Conservation (phyloP, 2,797 vertebrate genomes). For the Trematomus bernacchii region DNA sequence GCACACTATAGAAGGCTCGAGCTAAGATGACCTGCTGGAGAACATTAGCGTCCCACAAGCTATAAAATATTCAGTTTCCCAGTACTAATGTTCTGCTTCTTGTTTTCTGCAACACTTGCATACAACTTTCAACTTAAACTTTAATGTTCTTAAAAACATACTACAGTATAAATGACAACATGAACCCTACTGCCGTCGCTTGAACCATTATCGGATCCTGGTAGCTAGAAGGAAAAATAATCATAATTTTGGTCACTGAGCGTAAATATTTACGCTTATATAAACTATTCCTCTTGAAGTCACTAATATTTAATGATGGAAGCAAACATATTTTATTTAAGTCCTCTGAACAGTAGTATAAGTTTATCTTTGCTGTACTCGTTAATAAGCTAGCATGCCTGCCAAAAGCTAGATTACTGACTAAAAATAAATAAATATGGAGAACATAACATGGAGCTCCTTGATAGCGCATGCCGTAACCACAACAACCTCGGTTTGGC, state of each 20-base stretch:
- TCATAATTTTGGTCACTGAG: no score
- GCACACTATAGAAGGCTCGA: neutral
- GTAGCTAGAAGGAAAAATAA: no score
- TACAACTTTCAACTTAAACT: no score
- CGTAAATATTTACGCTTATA: no score
- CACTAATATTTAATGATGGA: neutral
- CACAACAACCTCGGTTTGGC: no score
- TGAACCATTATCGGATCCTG: no score
- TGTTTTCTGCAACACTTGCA: neutral
- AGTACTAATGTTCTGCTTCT: neutral
- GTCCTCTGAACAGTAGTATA: neutral
- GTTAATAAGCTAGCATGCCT: neutral
- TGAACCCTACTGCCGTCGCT: no score
- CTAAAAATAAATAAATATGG: no score
- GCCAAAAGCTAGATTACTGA: neutral
- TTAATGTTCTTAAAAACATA: no score
- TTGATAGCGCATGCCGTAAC: no score
- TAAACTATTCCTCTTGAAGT: neutral
- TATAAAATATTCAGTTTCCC: neutral
- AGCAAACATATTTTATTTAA: neutral
- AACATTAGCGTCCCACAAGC: neutral
- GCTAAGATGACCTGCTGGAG: constrained; percentile 13
- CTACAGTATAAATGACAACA: no score
- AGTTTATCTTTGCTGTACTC: neutral
- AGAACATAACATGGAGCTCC: no score